A percentile compares a stretch with the other conserved stretches of the same genome.
These are phyloP conservation scores for Sinocyclocheilus maitianheensis DNA, from an alignment of 2,113 vertebrate genomes.

Conservation along the genomic window DNA sequence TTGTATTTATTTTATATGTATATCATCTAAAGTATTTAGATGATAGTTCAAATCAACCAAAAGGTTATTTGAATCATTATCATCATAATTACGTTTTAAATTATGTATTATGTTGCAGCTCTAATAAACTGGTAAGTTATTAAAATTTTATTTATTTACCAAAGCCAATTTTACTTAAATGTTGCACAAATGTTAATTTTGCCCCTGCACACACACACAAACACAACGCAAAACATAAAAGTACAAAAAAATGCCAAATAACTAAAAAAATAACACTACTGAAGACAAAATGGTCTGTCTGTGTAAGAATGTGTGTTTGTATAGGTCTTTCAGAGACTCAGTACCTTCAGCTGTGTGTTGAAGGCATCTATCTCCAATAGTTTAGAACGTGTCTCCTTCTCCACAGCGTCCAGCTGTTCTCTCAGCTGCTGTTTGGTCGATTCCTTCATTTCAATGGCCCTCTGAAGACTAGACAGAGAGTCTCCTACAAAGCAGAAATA, in stretches of 20 bases:
- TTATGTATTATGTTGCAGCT: neutral
- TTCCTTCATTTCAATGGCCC: conserved; percentile 92
- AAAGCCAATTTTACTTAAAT: neutral
- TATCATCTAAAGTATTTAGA: too few relatives aligned
- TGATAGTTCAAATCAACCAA: too few relatives aligned
- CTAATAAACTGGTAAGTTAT: neutral
- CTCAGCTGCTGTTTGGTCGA: conserved; percentile 85
- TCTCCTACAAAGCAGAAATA: conserved; percentile 79
- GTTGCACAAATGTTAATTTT: neutral
- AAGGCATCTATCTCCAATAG: conserved; percentile 96
- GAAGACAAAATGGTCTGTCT: neutral
- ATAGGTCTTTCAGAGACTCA: neutral
- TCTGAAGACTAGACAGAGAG: conserved; percentile 91
- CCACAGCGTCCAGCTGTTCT: conserved; percentile 91
- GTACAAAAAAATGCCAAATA: neutral
- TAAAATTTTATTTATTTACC: neutral
- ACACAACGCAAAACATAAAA: conserved; percentile 6
- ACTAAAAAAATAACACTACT: neutral
- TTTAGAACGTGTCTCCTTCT: conserved; percentile 92
- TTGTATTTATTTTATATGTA: too few relatives aligned
- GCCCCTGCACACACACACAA: conserved; percentile 31
- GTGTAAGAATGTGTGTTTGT: neutral
- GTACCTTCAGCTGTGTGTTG: conserved; percentile 97
- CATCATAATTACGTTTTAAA: too few relatives aligned
- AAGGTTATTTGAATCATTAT: too few relatives aligned